Percentiles rank a stretch among this genome's conserved stretches.
phyloP scores from a whole-genome alignment of 2,113 vertebrate species.

The Tachysurus fulvidraco region DNA sequence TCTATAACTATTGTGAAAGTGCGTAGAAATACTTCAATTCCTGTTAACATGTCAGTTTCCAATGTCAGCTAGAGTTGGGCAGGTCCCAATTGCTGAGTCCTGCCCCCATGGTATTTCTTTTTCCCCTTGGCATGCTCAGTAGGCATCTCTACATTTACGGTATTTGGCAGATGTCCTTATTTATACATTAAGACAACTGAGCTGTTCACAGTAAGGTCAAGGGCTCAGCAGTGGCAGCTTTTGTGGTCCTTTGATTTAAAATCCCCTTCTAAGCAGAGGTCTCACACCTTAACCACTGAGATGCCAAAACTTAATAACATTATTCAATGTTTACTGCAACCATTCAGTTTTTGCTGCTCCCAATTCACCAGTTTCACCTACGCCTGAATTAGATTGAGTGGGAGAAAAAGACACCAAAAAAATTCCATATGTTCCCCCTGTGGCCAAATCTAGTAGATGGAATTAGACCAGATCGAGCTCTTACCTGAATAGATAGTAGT shows the following conservation, averaged over 20 bases:
- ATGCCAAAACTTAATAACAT: background rate
- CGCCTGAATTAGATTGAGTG: background rate
- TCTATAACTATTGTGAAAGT: background rate
- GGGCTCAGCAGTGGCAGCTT: too few relatives aligned
- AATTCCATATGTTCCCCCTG: background rate
- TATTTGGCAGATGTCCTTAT: too few relatives aligned
- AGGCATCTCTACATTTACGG: background rate
- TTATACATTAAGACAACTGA: too few relatives aligned
- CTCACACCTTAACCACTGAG: too few relatives aligned
- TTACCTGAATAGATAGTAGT: background rate
- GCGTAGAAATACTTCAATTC: background rate
- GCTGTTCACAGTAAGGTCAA: too few relatives aligned
- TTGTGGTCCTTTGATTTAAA: too few relatives aligned
- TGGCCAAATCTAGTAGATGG: too few relatives aligned
- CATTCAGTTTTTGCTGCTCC: background rate
- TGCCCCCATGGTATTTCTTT: background rate
- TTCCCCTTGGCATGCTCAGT: background rate
- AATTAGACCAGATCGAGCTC: too few relatives aligned
- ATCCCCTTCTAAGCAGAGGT: too few relatives aligned
- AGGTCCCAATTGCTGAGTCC: background rate
- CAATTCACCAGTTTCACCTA: background rate
- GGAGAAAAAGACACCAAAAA: background rate
- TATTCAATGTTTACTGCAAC: background rate
- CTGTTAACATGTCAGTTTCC: background rate
- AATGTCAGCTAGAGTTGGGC: background rate